phyloP scores from a whole-genome alignment of 2,888 invertebrate species.

The Hesperia comma region DNA sequence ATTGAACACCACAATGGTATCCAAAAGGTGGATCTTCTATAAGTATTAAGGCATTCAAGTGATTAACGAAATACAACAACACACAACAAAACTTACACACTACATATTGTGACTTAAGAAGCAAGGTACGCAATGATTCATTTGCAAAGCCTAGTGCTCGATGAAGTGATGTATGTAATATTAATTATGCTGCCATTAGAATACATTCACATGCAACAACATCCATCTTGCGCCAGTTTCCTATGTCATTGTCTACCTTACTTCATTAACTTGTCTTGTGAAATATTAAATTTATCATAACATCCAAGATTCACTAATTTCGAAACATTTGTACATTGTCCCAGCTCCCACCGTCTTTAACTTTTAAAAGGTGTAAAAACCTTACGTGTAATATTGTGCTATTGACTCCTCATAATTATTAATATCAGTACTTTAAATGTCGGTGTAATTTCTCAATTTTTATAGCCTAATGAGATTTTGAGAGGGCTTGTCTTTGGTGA shows the following conservation, averaged over 20 bases:
- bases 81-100: neutral
- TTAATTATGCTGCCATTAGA: no score
- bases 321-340: conserved; percentile 20
- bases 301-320: conserved; percentile 4
- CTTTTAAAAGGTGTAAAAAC: conserved; percentile 2
- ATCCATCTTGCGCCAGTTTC: no score
- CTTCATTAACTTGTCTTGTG: neutral
- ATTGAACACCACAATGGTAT: neutral
- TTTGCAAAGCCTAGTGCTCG: neutral
- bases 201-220: no score
- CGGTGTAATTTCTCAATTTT: neutral
- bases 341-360: neutral
- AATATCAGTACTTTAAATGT: neutral
- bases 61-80: neutral
- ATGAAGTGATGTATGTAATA: no score
- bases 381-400: conserved; percentile 14
- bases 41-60: conserved; percentile 10
- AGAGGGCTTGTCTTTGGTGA: neutral
- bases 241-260: neutral
- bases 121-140: neutral
- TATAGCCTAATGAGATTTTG: conserved; percentile 2
- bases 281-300: neutral
- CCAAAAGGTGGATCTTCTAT: neutral
- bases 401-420: neutral
- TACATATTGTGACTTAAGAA: neutral